Percentiles rank a stretch among this genome's conserved stretches.
Conservation (phyloP, 2,797 vertebrate genomes). For the Fistularia commersonii region DNA sequence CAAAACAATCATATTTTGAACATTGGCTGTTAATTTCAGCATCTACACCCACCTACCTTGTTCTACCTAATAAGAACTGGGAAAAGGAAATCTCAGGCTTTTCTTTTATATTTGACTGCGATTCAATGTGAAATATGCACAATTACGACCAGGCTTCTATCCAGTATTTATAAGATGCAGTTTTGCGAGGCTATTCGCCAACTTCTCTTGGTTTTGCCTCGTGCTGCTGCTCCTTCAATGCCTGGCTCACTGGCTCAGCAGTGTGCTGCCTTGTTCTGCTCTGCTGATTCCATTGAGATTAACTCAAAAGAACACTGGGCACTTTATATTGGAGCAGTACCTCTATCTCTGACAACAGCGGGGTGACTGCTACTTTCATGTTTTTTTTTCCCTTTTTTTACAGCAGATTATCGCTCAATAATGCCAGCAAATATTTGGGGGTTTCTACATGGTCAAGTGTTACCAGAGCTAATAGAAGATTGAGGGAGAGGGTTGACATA, state of each 20-base stretch:
- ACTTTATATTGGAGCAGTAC: background rate
- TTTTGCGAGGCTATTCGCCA: constrained; percentile 15
- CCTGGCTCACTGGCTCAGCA: constrained; percentile 36
- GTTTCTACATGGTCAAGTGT: constrained; percentile 1
- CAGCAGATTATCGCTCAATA: too few species aligned
- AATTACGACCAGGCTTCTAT: too few species aligned
- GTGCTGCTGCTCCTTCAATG: constrained; percentile 37
- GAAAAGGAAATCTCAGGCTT: too few species aligned
- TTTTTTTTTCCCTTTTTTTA: constrained; percentile 6
- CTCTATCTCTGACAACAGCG: constrained; percentile 16
- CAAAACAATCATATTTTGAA: too few species aligned
- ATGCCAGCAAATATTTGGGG: too few species aligned
- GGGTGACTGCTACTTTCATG: constrained; percentile 3
- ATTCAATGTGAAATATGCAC: too few species aligned
- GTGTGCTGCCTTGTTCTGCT: constrained; percentile 17
- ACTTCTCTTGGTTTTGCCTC: constrained; percentile 38
- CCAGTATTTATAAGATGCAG: too few species aligned
- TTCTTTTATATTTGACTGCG: too few species aligned
- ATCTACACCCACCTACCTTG: too few species aligned
- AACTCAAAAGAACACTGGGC: constrained; percentile 28
- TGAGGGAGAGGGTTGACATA: constrained; percentile 2
- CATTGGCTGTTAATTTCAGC: too few species aligned
- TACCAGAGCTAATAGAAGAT: background rate
- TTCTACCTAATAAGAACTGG: too few species aligned
- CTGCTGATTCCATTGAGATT: constrained; percentile 40